Conservation (phyloP, 2,888 invertebrate genomes). For the Frankliniella fusca region DNA sequence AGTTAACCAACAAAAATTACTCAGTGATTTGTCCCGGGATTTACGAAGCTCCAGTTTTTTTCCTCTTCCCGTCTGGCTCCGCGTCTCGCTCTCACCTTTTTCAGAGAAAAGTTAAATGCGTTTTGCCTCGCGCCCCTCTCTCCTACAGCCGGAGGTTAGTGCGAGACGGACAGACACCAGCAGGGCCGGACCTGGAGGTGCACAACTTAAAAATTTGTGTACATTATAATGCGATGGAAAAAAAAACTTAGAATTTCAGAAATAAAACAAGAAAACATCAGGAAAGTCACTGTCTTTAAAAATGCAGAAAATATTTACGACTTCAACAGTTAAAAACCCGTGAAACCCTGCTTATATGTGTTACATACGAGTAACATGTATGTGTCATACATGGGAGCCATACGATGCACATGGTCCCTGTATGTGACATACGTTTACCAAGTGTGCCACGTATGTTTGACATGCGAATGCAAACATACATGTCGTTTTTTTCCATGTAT, state of each 20-base stretch:
- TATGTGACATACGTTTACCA: too few relatives aligned
- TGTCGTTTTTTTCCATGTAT: too few relatives aligned
- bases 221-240: background rate
- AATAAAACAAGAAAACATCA: background rate
- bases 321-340: background rate
- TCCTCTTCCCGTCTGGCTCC: background rate
- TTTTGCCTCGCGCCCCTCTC: background rate
- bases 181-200: too few relatives aligned
- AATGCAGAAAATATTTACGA: too few relatives aligned
- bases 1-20: slow-evolving; percentile 19
- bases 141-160: background rate
- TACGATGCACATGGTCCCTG: too few relatives aligned
- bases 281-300: background rate
- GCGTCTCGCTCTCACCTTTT: background rate
- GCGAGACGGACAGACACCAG: too few relatives aligned
- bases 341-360: too few relatives aligned
- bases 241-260: background rate
- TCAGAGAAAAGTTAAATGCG: background rate
- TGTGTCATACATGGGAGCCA: too few relatives aligned
- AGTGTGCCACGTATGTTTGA: too few relatives aligned
- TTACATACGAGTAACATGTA: too few relatives aligned
- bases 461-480: too few relatives aligned
- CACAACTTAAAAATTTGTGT: background rate
- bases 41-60: background rate
- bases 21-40: slow-evolving; percentile 14